phyloP scores from a whole-genome alignment of 37 sponge, comb jelly and placozoan genomes.

The Corticium candelabrum region DNA sequence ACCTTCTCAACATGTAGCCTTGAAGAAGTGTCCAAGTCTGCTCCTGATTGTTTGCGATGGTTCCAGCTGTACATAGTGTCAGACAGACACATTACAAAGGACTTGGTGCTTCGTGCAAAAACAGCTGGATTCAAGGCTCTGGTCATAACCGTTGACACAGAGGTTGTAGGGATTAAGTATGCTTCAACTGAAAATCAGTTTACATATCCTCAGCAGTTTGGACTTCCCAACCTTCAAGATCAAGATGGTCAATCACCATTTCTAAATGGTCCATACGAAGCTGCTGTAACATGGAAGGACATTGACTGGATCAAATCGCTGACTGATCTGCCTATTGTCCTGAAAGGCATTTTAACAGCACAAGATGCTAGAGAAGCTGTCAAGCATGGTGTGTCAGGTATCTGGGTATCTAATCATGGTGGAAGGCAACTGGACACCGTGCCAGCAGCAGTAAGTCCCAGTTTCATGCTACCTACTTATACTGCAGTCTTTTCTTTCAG shows the following conservation, averaged over 20 bases:
- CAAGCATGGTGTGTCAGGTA: neutral
- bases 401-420: slow-evolving; percentile 24
- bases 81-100: slow-evolving; percentile 14
- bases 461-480: neutral
- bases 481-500: neutral
- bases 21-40: neutral
- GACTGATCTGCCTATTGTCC: slow-evolving; percentile 6
- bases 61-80: slow-evolving; percentile 36
- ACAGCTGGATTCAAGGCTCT: slow-evolving; percentile 32
- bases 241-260: neutral
- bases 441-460: neutral
- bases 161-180: neutral
- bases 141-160: slow-evolving; percentile 39
- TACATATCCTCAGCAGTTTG: neutral
- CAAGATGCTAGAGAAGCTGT: slow-evolving; percentile 11
- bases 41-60: slow-evolving; percentile 10
- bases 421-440: slow-evolving; percentile 6
- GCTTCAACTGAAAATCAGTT: neutral
- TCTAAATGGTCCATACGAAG: neutral
- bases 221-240: neutral
- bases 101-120: slow-evolving; percentile 29
- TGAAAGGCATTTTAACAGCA: slow-evolving; percentile 14
- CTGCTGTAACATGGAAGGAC: slow-evolving; percentile 8
- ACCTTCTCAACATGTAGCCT: neutral
- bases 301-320: slow-evolving; percentile 14